Percentiles rank a stretch among this genome's conserved stretches.
phyloP scores from a whole-genome alignment of 2,888 invertebrate genomes.

The Bugulina stolonifera region DNA sequence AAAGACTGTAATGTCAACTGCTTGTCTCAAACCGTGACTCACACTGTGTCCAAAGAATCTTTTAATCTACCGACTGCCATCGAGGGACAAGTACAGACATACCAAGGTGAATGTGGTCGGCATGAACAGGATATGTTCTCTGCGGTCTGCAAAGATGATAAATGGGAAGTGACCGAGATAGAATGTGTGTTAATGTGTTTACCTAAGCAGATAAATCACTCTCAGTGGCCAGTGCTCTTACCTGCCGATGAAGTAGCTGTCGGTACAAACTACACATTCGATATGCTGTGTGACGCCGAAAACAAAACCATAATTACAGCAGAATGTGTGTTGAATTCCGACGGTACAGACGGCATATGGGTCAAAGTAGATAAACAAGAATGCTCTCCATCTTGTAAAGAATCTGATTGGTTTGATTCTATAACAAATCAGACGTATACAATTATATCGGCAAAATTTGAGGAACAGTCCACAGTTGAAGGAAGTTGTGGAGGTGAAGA shows the following conservation, averaged over 20 bases:
- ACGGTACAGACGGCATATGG: constrained; percentile 4
- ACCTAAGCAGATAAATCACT: neutral
- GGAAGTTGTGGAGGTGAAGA: neutral
- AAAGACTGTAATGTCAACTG: neutral
- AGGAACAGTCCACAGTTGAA: neutral
- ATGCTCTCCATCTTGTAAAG: neutral
- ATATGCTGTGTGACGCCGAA: neutral
- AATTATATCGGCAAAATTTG: neutral
- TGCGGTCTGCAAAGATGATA: neutral
- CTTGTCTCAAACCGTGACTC: neutral
- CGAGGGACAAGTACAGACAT: neutral
- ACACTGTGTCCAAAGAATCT: neutral
- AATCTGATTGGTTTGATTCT: neutral
- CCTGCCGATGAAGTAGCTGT: neutral
- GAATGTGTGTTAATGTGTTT: neutral
- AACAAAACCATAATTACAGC: constrained; percentile 7
- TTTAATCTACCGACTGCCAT: neutral
- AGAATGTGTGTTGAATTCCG: neutral
- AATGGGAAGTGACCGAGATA: neutral
- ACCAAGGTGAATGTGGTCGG: constrained; percentile 2
- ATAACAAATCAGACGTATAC: neutral
- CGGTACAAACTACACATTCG: neutral
- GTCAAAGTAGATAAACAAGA: neutral
- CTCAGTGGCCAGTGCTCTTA: constrained; percentile 3
- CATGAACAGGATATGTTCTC: constrained; percentile 17